Evolutionary conservation across 2,113 vertebrate genomes (phyloP).

Genomic region (Chiloscyllium plagiosum): DNA sequence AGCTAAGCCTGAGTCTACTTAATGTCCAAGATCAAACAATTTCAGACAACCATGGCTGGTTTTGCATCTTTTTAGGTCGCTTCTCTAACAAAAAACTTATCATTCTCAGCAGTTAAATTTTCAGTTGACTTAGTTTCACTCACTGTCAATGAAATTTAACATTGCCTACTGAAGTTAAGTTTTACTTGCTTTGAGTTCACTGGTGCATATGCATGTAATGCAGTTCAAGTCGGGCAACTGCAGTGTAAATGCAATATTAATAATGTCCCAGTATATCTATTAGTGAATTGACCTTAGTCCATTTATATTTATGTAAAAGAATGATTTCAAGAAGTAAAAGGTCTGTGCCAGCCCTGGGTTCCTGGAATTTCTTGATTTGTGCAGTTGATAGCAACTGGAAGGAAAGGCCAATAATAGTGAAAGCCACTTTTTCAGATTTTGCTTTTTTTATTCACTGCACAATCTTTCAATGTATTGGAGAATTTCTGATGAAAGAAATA

Average conservation of each 20-base stretch:
- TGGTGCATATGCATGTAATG: background rate
- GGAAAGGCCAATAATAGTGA: background rate
- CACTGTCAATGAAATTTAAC: background rate
- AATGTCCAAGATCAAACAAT: no score
- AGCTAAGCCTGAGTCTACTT: no score
- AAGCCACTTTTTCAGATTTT: background rate
- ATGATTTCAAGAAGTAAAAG: background rate
- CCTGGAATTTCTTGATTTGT: background rate
- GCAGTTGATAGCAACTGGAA: background rate
- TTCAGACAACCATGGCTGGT: background rate
- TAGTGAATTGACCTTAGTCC: background rate
- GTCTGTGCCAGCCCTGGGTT: background rate
- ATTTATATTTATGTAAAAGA: background rate
- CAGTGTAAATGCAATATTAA: background rate
- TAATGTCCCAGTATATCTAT: background rate
- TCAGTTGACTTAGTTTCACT: background rate
- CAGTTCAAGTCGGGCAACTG: background rate
- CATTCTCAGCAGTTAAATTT: background rate
- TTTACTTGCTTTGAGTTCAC: background rate
- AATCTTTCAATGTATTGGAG: background rate
- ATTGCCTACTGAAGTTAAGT: background rate
- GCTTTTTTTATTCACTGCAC: background rate
- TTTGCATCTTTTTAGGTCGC: background rate
- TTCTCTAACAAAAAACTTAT: background rate
- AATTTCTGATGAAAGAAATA: background rate